These are phyloP conservation scores for Elaeidobius kamerunicus DNA, from an alignment of 2,888 invertebrate species.

Conservation along the genomic window DNA sequence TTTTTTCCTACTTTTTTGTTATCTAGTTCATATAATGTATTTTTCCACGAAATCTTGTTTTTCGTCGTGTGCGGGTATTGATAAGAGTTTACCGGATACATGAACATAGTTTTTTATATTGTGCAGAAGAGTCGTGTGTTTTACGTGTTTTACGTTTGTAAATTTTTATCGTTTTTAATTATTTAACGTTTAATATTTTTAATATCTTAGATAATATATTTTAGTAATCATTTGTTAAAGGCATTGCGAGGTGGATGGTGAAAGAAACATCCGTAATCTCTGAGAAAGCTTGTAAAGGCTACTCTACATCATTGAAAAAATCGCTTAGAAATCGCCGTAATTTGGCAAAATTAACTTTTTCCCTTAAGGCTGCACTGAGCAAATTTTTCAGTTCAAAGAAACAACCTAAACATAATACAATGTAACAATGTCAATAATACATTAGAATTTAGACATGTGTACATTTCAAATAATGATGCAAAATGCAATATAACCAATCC, in stretches of 20 bases:
- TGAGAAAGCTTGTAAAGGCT: too few species aligned
- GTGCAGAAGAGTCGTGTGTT: conserved; percentile 8
- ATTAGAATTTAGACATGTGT: too few species aligned
- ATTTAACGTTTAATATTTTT: conserved; percentile 8
- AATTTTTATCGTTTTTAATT: conserved; percentile 10
- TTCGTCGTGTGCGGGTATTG: conserved; percentile 11
- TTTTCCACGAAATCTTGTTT: conserved; percentile 11
- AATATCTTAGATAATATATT: conserved; percentile 5
- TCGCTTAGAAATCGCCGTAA: too few species aligned
- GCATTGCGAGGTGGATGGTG: neutral
- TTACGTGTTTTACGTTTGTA: neutral
- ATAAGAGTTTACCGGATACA: conserved; percentile 4
- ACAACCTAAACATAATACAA: too few species aligned
- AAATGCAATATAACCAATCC: too few species aligned
- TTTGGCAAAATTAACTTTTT: too few species aligned
- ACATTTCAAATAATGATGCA: too few species aligned
- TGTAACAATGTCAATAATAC: too few species aligned
- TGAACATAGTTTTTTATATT: conserved; percentile 5
- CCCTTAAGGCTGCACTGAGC: too few species aligned
- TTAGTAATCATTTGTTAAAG: conserved; percentile 2
- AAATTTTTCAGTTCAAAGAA: too few species aligned
- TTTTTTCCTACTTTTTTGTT: conserved; percentile 23
- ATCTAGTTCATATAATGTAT: conserved; percentile 22
- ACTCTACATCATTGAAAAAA: too few species aligned
- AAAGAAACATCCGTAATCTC: too few species aligned